Evolutionary conservation across 2,113 vertebrate species (phyloP).

Genomic region (Eulemur macaco): DNA sequence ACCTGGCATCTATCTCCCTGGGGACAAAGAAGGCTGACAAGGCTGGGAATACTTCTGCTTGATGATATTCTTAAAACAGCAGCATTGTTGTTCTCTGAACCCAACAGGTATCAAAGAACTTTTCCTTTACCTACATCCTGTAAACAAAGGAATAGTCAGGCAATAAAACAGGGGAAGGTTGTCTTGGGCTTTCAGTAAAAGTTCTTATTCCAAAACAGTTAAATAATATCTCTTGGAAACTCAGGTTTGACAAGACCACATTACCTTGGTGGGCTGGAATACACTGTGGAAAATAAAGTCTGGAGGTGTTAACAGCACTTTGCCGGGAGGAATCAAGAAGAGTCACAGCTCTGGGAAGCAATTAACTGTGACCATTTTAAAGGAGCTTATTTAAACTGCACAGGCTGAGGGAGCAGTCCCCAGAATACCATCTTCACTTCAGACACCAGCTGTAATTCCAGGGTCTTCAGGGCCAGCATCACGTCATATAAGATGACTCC

Average conservation of each 20-base stretch:
- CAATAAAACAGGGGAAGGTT: not conserved
- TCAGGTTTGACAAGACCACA: not conserved
- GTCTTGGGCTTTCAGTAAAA: not conserved
- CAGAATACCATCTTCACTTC: not conserved
- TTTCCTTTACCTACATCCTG: not conserved
- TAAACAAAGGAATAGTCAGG: not conserved
- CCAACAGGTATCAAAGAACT: not conserved
- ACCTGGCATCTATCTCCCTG: not conserved
- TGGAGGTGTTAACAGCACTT: not conserved
- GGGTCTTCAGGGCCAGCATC: not conserved
- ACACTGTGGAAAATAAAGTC: not conserved
- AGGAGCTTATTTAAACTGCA: not conserved
- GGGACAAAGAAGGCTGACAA: not conserved
- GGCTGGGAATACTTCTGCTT: not conserved
- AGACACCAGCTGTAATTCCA: not conserved
- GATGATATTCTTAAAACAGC: not conserved
- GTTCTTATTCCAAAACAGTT: not conserved
- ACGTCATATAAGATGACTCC: not conserved
- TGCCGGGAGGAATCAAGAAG: not conserved
- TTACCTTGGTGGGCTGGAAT: not conserved
- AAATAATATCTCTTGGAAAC: not conserved
- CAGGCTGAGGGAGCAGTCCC: not conserved
- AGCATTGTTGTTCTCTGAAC: not conserved
- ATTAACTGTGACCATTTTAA: not conserved
- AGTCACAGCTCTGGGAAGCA: not conserved